Evolutionary conservation across 1,140 invertebrate genomes (phyloP), one percentile per base, ranked within the genome.

Genomic region (Zaprionus tsacasi): DNA sequence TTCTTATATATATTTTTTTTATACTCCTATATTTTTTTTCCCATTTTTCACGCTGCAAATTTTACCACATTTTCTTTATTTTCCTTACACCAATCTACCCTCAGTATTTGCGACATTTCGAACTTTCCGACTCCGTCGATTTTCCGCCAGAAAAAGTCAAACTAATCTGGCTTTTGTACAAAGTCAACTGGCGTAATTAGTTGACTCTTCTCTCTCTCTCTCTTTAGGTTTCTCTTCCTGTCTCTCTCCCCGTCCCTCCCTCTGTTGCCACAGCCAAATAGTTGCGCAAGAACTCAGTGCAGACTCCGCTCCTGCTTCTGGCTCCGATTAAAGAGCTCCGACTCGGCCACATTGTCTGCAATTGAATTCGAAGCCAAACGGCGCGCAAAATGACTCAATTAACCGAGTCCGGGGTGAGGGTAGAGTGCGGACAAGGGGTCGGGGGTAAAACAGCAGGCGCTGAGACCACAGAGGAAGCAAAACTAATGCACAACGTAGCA

Each of bases 371-470:
- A 87, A 78, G 60, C 73, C 70, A 88, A 77, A 79, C 83, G 59
- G 83, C 77, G 83, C 82, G 77, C 74, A 80, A 87, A 87, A 87
- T 88, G 80, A 76, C 67, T 87, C 83, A 87, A 87, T 87, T 87
- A 87, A 54, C 55, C 52, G 27, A 52, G 45, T n/a, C 40, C n/a
- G 50, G 36, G 55, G 65, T 21, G 40, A 30, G 27, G 27, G 27
- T 30, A 30, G 27, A 76, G 21, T n/a, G 21, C 8, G 7, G 13
- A 54, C 21, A 4, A 38, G 17, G 17, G 17, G 43, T 3, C 35
- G 3, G 6, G 21, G 13, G 33, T 8, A 27, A 21, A 12, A n/a
- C 36, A 59, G 45, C 4, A 17, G 40, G 21, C 27, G 60, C 33
- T 33, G 15, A 66, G 72, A 76, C 78, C 78, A 76, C 65, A 68